These are phyloP conservation scores for Argyra leucocephala DNA, from an alignment of 2,888 invertebrate genomes.

Conservation along the genomic window DNA sequence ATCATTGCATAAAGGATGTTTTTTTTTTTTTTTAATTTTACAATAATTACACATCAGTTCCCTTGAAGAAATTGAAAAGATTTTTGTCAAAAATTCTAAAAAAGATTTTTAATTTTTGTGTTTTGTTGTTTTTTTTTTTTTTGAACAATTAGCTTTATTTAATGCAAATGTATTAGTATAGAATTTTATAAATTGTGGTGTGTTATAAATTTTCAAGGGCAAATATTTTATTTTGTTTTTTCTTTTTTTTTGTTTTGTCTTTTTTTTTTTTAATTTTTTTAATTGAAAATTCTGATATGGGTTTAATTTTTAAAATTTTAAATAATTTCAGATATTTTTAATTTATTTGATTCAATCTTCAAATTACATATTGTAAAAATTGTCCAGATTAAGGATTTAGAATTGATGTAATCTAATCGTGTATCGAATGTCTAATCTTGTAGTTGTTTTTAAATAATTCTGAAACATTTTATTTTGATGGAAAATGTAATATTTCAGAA, in stretches of 20 bases:
- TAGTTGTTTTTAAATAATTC: no score
- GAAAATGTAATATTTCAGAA: no score
- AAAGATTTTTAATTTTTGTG: neutral
- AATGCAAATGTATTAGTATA: neutral
- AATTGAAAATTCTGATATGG: no score
- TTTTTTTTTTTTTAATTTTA: neutral
- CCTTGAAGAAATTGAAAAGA: slow-evolving; percentile 5
- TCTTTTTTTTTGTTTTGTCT: neutral
- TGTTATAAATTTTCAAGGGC: slow-evolving; percentile 14
- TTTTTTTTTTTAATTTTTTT: slow-evolving; percentile 14
- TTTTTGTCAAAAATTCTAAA: slow-evolving; percentile 13
- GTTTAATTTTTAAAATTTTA: no score
- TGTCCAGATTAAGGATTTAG: no score
- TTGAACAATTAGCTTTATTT: slow-evolving; percentile 4
- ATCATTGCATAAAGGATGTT: neutral
- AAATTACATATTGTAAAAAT: no score
- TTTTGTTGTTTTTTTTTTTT: neutral
- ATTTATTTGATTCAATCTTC: no score
- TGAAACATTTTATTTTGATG: no score
- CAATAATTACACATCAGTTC: slow-evolving; percentile 10
- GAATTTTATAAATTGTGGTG: slow-evolving; percentile 12
- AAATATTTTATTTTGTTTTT: neutral
- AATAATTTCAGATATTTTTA: no score
- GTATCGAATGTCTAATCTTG: no score
- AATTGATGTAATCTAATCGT: no score